phyloP scores from a whole-genome alignment of 2,888 invertebrate species.

The Diploptera punctata region DNA sequence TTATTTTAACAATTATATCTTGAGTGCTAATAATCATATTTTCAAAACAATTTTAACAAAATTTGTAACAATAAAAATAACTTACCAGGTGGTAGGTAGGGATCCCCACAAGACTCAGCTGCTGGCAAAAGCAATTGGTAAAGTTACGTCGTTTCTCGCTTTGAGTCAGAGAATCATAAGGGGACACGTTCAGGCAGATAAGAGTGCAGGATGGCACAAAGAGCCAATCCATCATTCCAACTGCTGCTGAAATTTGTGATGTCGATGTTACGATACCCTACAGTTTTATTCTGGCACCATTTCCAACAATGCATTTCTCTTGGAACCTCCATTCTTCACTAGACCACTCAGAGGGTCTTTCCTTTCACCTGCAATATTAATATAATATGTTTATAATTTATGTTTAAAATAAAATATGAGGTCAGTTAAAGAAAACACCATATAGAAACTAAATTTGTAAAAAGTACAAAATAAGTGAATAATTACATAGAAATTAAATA shows the following conservation, averaged over 20 bases:
- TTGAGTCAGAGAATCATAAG: constrained; percentile 79
- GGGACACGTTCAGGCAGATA: constrained; percentile 85
- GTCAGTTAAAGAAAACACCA: too few species aligned
- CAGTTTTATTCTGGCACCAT: constrained; percentile 95
- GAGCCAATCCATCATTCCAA: constrained; percentile 93
- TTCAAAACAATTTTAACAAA: too few species aligned
- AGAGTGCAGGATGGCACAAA: constrained; percentile 91
- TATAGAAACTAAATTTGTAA: too few species aligned
- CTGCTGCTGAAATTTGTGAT: constrained; percentile 97
- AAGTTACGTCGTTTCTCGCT: constrained; percentile 88
- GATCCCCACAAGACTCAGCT: constrained; percentile 91
- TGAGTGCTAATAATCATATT: too few species aligned
- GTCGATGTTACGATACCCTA: constrained; percentile 89
- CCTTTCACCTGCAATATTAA: constrained; percentile 82
- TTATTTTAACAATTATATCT: too few species aligned
- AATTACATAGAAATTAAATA: too few species aligned
- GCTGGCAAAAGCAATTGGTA: constrained; percentile 88
- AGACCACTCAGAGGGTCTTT: constrained; percentile 89
- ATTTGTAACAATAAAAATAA: too few species aligned
- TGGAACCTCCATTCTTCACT: constrained; percentile 93
- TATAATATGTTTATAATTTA: too few species aligned
- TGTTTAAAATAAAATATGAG: too few species aligned
- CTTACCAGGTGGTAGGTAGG: too few species aligned
- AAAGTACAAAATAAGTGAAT: too few species aligned
- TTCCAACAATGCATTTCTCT: constrained; percentile 92